Percentiles rank a stretch among this genome's conserved stretches.
These are phyloP conservation scores for Sinhomidia bicolor DNA, from an alignment of 2,888 invertebrate species.

Conservation along the genomic window DNA sequence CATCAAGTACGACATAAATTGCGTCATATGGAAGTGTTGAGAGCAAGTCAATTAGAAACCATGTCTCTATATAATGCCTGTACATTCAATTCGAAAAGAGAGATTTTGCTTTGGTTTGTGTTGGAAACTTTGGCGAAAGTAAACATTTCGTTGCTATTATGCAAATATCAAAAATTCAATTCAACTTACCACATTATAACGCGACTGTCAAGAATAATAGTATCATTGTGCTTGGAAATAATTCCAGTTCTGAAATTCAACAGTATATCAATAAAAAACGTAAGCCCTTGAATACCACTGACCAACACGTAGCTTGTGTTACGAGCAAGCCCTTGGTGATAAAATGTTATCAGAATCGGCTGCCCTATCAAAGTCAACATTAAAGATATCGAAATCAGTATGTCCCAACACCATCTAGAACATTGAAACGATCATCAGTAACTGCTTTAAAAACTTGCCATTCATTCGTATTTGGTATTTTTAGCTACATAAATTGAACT, in stretches of 20 bases:
- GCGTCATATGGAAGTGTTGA: conserved; percentile 74
- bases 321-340: conserved; percentile 16
- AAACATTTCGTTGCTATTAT: too few species aligned
- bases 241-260: conserved; percentile 75
- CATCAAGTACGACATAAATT: conserved; percentile 52
- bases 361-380: conserved; percentile 67
- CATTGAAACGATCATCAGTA: background rate
- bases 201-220: conserved; percentile 63
- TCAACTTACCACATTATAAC: conserved; percentile 61
- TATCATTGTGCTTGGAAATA: conserved; percentile 50
- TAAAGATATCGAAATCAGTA: conserved; percentile 67
- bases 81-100: too few species aligned
- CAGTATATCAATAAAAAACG: conserved; percentile 73
- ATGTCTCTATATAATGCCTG: conserved; percentile 70
- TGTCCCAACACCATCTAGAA: conserved; percentile 75
- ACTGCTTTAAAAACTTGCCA: too few species aligned
- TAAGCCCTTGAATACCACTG: conserved; percentile 48
- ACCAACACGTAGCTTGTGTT: conserved; percentile 11
- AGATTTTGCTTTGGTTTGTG: too few species aligned
- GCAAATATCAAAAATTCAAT: too few species aligned
- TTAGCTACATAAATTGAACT: too few species aligned
- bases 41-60: conserved; percentile 73
- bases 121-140: too few species aligned
- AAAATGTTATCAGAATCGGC: conserved; percentile 74
- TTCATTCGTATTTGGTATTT: too few species aligned